These are phyloP conservation scores for Ictidomys tridecemlineatus DNA, from an alignment of 2,113 vertebrate genomes.

Conservation along the genomic window DNA sequence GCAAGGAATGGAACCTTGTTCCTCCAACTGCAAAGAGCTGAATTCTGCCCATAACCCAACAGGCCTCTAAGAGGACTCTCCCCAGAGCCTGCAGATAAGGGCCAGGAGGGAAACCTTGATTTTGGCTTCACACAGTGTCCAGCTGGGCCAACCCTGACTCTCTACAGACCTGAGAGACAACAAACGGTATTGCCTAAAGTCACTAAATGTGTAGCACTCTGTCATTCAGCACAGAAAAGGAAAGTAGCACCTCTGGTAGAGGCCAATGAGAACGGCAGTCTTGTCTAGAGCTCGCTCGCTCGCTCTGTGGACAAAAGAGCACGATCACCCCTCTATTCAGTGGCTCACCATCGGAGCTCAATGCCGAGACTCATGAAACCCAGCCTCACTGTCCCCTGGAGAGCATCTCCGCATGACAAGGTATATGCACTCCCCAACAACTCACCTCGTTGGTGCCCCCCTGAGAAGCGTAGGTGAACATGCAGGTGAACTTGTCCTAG, in stretches of 20 bases:
- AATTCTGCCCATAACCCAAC: neutral
- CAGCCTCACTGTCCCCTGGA: neutral
- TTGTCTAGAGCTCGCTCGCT: neutral
- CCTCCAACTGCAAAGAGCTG: fast-evolving
- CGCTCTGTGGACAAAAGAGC: neutral
- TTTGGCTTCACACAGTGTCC: too few relatives aligned
- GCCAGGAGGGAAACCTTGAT: too few relatives aligned
- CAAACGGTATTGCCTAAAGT: too few relatives aligned
- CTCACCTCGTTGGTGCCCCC: conserved; percentile 98
- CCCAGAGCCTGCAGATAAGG: neutral
- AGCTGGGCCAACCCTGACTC: too few relatives aligned
- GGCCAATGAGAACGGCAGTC: neutral
- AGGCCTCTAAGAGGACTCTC: neutral
- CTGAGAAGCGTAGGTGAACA: conserved; percentile 96
- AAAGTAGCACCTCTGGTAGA: neutral
- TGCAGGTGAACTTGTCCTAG: conserved; percentile 91
- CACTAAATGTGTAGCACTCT: neutral
- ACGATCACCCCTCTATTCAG: neutral
- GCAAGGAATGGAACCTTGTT: neutral
- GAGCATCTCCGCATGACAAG: fast-evolving
- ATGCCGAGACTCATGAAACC: fast-evolving
- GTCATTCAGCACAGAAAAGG: neutral
- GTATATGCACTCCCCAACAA: fast-evolving
- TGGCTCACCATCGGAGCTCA: neutral
- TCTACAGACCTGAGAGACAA: too few relatives aligned